Evolutionary conservation across 2,797 vertebrate genomes (phyloP).

Genomic region (Holocentrus rufus): DNA sequence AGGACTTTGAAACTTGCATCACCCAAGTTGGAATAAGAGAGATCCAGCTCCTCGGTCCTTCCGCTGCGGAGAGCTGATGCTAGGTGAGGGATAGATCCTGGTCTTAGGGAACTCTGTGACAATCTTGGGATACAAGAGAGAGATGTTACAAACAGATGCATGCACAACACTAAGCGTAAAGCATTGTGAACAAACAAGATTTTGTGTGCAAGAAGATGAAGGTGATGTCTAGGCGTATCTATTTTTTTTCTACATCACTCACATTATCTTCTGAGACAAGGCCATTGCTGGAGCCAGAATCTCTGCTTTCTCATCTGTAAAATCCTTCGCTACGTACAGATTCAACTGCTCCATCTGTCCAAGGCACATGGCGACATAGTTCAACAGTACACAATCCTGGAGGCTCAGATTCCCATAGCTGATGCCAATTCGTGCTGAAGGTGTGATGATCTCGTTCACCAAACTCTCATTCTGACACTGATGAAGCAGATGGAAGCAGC

Average conservation of each 20-base stretch:
- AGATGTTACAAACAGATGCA: background rate
- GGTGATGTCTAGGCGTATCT: background rate
- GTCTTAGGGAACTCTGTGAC: conserved; percentile 46
- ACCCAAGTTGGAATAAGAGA: conserved; percentile 49
- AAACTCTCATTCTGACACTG: conserved; percentile 75
- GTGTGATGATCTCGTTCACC: conserved; percentile 63
- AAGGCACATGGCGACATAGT: conserved; percentile 64
- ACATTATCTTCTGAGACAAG: conserved; percentile 70
- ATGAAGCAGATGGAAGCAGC: conserved; percentile 74
- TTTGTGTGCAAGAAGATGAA: background rate
- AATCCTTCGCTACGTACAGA: conserved; percentile 40
- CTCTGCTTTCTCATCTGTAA: conserved; percentile 63
- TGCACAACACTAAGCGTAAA: background rate
- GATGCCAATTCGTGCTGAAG: conserved; percentile 33
- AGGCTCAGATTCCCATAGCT: conserved; percentile 59
- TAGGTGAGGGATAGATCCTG: conserved; percentile 60
- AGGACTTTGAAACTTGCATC: conserved; percentile 66
- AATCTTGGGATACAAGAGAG: conserved; percentile 59
- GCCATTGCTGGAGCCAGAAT: conserved; percentile 65
- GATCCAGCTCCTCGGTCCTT: conserved; percentile 57
- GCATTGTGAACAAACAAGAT: background rate
- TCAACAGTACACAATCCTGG: conserved; percentile 68
- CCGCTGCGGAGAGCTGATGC: conserved; percentile 71
- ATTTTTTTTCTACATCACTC: conserved; percentile 42
- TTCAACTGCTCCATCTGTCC: conserved; percentile 69